Conservation (phyloP, 2,888 invertebrate genomes). For the Eubasilissa splendida region DNA sequence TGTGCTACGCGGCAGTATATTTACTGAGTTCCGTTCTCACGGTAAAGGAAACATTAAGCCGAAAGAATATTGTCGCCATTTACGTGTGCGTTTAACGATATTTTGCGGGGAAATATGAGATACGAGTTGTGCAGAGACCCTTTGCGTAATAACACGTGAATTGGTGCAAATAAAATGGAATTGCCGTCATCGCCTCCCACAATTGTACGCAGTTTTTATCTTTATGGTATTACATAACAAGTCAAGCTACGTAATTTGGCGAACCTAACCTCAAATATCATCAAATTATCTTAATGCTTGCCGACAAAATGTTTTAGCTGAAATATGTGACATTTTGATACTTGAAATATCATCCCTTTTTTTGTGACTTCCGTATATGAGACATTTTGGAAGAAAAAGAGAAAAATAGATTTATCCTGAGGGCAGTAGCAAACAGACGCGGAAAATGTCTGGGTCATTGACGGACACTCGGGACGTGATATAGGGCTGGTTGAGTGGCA, state of each 20-base stretch:
- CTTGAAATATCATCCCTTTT: no score
- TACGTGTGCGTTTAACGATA: constrained; percentile 38
- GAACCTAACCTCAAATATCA: constrained; percentile 23
- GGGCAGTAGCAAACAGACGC: no score
- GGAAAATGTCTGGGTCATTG: no score
- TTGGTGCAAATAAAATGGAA: constrained; percentile 53
- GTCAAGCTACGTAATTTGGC: constrained; percentile 16
- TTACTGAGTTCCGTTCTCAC: no score
- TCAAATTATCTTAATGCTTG: constrained; percentile 6
- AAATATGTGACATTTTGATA: not conserved
- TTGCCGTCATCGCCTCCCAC: constrained; percentile 36
- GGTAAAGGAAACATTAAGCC: constrained; percentile 49
- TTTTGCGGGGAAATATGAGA: constrained; percentile 3
- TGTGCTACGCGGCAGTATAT: no score
- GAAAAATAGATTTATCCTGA: no score
- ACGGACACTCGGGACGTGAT: no score
- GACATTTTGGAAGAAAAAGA: no score
- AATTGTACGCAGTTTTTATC: constrained; percentile 22
- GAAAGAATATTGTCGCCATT: constrained; percentile 46
- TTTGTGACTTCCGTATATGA: no score
- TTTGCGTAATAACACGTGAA: constrained; percentile 48
- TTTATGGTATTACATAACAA: constrained; percentile 26
- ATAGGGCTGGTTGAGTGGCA: no score
- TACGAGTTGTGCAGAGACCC: constrained; percentile 41
- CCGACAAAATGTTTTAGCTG: not conserved